phyloP scores from a whole-genome alignment of 2,113 vertebrate genomes.

The Fulmarus glacialis region DNA sequence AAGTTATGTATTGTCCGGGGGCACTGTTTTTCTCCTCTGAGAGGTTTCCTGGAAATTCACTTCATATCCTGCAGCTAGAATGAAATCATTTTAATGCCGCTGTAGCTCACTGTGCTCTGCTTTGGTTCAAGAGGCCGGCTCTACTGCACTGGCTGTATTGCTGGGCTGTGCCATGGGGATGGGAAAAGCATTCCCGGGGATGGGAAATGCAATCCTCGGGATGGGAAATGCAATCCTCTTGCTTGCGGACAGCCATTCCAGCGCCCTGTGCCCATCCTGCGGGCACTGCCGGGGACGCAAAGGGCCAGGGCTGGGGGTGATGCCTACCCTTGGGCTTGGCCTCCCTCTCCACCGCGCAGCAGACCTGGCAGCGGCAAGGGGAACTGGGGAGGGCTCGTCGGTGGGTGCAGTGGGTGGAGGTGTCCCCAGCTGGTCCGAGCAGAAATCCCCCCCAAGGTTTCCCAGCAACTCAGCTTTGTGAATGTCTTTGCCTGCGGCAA shows the following conservation, averaged over 20 bases:
- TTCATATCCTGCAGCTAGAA: background rate
- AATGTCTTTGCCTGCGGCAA: background rate
- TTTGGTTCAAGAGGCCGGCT: background rate
- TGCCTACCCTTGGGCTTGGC: background rate
- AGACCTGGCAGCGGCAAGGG: background rate
- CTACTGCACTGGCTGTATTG: background rate
- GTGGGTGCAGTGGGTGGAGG: background rate
- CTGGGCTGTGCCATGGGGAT: background rate
- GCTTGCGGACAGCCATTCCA: background rate
- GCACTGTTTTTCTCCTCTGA: background rate
- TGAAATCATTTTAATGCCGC: background rate
- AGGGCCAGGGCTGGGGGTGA: background rate
- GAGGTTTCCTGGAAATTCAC: background rate
- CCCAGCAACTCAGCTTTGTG: background rate
- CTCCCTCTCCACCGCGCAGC: background rate
- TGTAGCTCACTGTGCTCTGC: background rate
- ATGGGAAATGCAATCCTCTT: background rate
- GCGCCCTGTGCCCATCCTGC: rapidly evolving
- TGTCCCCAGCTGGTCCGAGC: background rate
- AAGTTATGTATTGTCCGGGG: background rate
- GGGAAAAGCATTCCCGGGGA: background rate
- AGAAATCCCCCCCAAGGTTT: background rate
- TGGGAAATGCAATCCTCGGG: background rate
- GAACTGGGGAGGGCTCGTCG: rapidly evolving
- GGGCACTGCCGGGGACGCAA: background rate